A percentile compares a stretch with the other conserved stretches of the same genome.
Evolutionary conservation across 1,140 invertebrate species (phyloP).

Genomic region (Ceratosolen fusciceps): DNA sequence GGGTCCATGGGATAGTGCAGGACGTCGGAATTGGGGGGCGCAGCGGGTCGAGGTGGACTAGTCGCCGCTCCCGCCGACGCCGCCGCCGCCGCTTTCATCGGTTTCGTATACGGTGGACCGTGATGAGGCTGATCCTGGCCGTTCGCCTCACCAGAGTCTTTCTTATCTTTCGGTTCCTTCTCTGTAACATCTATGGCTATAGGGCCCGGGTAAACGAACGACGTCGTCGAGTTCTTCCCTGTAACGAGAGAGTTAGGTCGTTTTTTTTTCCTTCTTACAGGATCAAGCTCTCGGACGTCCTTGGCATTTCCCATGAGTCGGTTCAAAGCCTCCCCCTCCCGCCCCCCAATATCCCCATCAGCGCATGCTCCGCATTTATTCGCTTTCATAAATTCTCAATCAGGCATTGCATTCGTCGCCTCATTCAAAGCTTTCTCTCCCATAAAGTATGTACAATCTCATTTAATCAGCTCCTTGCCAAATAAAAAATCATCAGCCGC

Average conservation of each 20-base stretch:
- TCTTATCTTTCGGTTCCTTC: slow-evolving; percentile 57
- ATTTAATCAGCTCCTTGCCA: too few species aligned
- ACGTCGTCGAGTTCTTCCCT: slow-evolving; percentile 64
- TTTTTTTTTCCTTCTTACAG: slow-evolving; percentile 40
- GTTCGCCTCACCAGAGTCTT: slow-evolving; percentile 52
- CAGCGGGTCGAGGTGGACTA: slow-evolving; percentile 31
- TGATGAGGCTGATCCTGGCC: slow-evolving; percentile 51
- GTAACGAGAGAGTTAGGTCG: slow-evolving; percentile 59
- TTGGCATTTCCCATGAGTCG: slow-evolving; percentile 5
- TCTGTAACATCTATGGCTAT: slow-evolving; percentile 56
- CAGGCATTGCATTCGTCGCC: too few species aligned
- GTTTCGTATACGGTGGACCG: not conserved
- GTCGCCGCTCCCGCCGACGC: too few species aligned
- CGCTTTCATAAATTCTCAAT: too few species aligned
- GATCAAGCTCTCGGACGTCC: slow-evolving; percentile 2
- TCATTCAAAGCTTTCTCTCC: too few species aligned
- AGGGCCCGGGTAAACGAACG: slow-evolving; percentile 57
- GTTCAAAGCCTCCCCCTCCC: slow-evolving; percentile 49
- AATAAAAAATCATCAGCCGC: too few species aligned
- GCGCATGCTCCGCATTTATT: too few species aligned
- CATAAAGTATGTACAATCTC: too few species aligned
- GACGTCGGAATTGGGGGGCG: slow-evolving; percentile 46
- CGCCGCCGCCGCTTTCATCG: not conserved
- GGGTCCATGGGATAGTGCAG: slow-evolving; percentile 69
- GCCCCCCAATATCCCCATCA: too few species aligned